These are phyloP conservation scores for Drosophila fuyamai DNA, from an alignment of 1,140 invertebrate genomes.

Conservation along the genomic window DNA sequence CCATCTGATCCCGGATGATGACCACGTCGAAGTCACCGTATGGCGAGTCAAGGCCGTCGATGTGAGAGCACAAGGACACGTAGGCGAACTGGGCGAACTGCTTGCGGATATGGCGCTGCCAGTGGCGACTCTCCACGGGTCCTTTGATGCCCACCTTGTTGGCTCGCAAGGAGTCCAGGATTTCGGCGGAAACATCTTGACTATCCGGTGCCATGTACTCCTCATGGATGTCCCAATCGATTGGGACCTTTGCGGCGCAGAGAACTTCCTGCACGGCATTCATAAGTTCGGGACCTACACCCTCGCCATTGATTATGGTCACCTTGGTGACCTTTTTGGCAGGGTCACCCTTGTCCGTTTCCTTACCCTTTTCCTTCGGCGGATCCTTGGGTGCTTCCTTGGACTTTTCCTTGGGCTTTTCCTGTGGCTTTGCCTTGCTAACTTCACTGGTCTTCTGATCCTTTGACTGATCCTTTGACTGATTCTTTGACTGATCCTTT, in stretches of 20 bases:
- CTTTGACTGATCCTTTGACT: constrained; percentile 13
- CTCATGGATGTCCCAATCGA: constrained; percentile 44
- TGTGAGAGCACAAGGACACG: constrained; percentile 33
- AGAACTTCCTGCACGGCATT: constrained; percentile 32
- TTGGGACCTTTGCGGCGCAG: constrained; percentile 33
- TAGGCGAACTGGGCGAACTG: constrained; percentile 54
- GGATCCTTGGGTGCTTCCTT: constrained; percentile 5
- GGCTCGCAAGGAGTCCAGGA: constrained; percentile 39
- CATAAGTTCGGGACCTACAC: constrained; percentile 58
- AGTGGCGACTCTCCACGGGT: constrained; percentile 15
- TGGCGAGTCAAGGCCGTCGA: constrained; percentile 38
- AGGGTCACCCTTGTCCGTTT: background rate
- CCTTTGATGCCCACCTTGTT: constrained; percentile 59
- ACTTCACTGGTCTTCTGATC: background rate
- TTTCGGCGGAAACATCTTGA: constrained; percentile 1
- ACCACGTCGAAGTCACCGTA: constrained; percentile 50
- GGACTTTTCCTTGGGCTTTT: background rate
- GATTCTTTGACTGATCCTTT: constrained; percentile 1
- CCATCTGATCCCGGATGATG: constrained; percentile 60
- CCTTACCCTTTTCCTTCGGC: constrained; percentile 6
- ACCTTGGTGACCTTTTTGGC: constrained; percentile 5
- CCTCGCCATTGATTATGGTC: constrained; percentile 57
- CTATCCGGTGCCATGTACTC: background rate
- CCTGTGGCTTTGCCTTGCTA: background rate
- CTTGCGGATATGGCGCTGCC: constrained; percentile 44